phyloP scores from a whole-genome alignment of 2,888 invertebrate species.

The Embidobia sp. region DNA sequence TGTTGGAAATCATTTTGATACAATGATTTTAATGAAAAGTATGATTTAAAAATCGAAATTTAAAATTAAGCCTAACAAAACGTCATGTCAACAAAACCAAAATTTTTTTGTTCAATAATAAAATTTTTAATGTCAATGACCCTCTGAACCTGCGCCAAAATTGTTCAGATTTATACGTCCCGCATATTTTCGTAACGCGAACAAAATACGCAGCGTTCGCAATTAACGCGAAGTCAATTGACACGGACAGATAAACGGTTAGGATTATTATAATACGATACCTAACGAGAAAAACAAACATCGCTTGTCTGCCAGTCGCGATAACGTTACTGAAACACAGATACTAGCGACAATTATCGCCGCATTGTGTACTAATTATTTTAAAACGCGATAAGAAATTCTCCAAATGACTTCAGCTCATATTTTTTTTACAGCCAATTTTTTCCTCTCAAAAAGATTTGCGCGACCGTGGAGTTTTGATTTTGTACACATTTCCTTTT shows the following conservation, averaged over 20 bases:
- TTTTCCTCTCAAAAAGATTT: too few relatives aligned
- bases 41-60: too few relatives aligned
- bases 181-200: conserved; percentile 21
- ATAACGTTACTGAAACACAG: conserved; percentile 49
- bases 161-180: conserved; percentile 20
- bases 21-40: too few relatives aligned
- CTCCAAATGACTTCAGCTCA: conserved; percentile 8
- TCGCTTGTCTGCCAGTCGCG: conserved; percentile 45
- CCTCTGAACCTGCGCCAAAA: conserved; percentile 30
- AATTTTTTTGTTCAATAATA: not conserved
- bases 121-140: conserved; percentile 42
- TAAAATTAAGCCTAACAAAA: too few relatives aligned
- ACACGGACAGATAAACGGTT: conserved; percentile 54
- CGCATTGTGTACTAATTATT: conserved; percentile 53
- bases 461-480: too few relatives aligned
- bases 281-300: conserved; percentile 58
- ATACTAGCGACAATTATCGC: conserved; percentile 42
- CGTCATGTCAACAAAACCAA: not conserved
- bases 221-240: conserved; percentile 58
- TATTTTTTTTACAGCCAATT: not conserved
- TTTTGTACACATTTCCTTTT: too few relatives aligned
- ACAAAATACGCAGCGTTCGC: conserved; percentile 33
- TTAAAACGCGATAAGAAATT: conserved; percentile 37
- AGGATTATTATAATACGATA: conserved; percentile 58
- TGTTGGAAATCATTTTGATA: too few relatives aligned